Evolutionary conservation across 1,140 invertebrate species (phyloP).

Genomic region (Calycopis cecrops): DNA sequence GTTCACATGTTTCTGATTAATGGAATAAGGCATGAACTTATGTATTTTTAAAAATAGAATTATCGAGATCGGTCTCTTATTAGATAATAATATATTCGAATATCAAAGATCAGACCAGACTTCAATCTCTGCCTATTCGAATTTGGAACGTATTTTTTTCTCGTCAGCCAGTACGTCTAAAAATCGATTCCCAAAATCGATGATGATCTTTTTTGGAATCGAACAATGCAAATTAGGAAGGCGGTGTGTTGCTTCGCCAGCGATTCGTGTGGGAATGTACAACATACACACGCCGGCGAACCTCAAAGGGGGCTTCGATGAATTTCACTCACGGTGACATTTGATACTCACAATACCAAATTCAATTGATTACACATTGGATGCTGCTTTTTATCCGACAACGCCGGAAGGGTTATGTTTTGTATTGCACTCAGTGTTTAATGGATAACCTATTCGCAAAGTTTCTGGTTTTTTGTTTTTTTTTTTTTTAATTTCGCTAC

Average conservation of each 20-base stretch:
- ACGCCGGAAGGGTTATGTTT: constrained; percentile 17
- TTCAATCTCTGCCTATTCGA: no score
- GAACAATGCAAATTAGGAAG: constrained; percentile 47
- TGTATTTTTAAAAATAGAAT: no score
- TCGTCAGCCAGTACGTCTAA: constrained; percentile 25
- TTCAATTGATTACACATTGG: constrained; percentile 39
- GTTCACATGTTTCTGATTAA: no score
- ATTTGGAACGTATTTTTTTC: constrained; percentile 20
- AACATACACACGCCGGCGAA: constrained; percentile 53
- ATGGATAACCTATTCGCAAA: no score
- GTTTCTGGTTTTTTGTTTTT: no score
- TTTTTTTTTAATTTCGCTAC: no score
- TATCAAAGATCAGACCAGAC: no score
- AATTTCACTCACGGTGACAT: constrained; percentile 47
- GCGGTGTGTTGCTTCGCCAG: constrained; percentile 38
- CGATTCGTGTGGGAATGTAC: constrained; percentile 64
- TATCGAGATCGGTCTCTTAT: no score
- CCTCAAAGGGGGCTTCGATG: constrained; percentile 61
- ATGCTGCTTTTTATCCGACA: constrained; percentile 26
- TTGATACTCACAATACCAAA: constrained; percentile 37
- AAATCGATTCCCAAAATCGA: constrained; percentile 29
- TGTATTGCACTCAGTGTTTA: no score
- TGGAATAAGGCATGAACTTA: no score
- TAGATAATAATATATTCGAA: no score
- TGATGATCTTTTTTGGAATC: constrained; percentile 54